Evolutionary conservation across 1,140 invertebrate species (phyloP).

Genomic region (Antheraea mylitta): DNA sequence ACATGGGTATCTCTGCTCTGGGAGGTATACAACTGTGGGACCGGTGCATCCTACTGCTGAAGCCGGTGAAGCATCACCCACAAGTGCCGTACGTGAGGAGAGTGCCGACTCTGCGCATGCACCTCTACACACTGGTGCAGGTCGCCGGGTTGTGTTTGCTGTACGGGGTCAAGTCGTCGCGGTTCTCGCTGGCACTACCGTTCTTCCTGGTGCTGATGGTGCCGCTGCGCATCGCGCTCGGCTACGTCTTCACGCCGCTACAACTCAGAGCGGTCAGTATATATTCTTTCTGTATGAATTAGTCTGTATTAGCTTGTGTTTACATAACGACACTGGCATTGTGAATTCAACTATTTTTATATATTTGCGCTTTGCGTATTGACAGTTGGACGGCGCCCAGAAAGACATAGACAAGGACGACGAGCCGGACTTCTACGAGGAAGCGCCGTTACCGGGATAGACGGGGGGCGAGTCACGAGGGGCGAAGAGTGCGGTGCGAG

Average conservation of each 20-base stretch:
- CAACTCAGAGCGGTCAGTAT: constrained; percentile 90
- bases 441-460: constrained; percentile 88
- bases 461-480: not conserved
- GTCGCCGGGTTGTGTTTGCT: constrained; percentile 87
- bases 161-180: constrained; percentile 94
- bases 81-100: constrained; percentile 88
- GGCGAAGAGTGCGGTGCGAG: no score
- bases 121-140: constrained; percentile 93
- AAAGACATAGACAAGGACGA: constrained; percentile 87
- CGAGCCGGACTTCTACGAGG: constrained; percentile 95
- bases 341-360: constrained; percentile 12
- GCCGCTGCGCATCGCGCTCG: constrained; percentile 88
- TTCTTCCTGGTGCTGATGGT: constrained; percentile 96
- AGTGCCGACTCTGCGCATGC: constrained; percentile 95
- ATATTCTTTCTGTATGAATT: no score
- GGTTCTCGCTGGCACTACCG: constrained; percentile 92
- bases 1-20: constrained; percentile 96
- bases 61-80: constrained; percentile 97
- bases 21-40: constrained; percentile 96
- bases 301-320: constrained; percentile 8
- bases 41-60: constrained; percentile 90
- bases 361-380: constrained; percentile 8
- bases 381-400: constrained; percentile 90
- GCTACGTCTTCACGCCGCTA: constrained; percentile 85
- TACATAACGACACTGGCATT: constrained; percentile 3